Conservation (phyloP, 1,140 invertebrate genomes). For the Delia radicum region DNA sequence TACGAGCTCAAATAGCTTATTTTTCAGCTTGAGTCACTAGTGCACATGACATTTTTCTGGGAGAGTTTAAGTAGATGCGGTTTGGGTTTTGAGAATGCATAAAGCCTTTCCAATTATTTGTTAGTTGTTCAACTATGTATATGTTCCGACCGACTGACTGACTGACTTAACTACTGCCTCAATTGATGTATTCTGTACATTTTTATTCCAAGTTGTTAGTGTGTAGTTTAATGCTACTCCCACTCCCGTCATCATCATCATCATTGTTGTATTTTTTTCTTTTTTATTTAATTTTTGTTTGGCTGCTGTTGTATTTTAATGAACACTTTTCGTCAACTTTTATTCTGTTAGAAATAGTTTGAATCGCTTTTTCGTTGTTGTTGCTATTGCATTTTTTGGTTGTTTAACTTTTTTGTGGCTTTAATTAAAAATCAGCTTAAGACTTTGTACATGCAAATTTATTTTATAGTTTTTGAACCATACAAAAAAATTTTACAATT, state of each 20-base stretch:
- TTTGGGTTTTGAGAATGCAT: background rate
- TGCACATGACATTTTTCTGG: background rate
- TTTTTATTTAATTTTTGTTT: background rate
- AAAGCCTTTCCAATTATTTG: background rate
- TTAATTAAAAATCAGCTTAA: slow-evolving; percentile 20
- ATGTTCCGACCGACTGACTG: no score
- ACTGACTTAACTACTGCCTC: background rate
- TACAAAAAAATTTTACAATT: background rate
- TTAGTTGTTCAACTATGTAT: no score
- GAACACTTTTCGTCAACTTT: slow-evolving; percentile 11
- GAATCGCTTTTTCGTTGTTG: background rate
- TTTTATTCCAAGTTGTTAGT: no score
- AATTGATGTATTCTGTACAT: background rate
- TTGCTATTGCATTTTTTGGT: background rate
- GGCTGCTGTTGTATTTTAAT: slow-evolving; percentile 16
- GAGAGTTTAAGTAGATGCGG: background rate
- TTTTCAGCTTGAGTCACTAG: background rate
- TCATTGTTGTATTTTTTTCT: no score
- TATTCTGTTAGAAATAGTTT: background rate
- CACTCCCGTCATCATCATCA: no score
- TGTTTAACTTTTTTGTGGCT: background rate
- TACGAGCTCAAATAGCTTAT: background rate
- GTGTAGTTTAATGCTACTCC: no score
- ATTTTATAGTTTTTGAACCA: no score
- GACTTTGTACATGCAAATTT: background rate